A percentile compares a stretch with the other conserved stretches of the same genome.
phyloP scores from a whole-genome alignment of 1,140 invertebrate genomes.

The Diorhabda elongata region DNA sequence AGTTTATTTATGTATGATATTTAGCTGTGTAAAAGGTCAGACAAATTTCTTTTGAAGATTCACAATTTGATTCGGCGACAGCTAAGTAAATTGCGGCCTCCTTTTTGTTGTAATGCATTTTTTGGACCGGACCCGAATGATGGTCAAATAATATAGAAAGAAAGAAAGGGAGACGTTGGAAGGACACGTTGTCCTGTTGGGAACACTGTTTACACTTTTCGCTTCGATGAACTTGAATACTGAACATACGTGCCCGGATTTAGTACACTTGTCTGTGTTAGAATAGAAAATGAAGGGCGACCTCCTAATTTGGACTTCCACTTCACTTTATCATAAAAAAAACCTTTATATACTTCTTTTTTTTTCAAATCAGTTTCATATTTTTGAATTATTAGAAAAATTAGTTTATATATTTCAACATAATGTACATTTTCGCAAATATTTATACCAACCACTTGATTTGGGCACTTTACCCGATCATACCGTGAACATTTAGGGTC shows the following conservation, averaged over 20 bases:
- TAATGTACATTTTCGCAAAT: too few relatives aligned
- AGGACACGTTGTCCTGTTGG: neutral
- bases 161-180: slow-evolving; percentile 1
- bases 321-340: too few relatives aligned
- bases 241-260: slow-evolving; percentile 16
- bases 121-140: slow-evolving; percentile 4
- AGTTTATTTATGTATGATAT: neutral
- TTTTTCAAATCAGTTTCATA: too few relatives aligned
- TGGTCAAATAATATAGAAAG: slow-evolving; percentile 1
- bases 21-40: slow-evolving; percentile 3
- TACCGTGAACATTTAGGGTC: too few relatives aligned
- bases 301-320: too few relatives aligned
- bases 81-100: slow-evolving; percentile 45
- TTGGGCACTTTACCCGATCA: too few relatives aligned
- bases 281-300: neutral
- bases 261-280: slow-evolving; percentile 17
- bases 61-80: slow-evolving; percentile 41
- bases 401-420: too few relatives aligned
- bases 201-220: slow-evolving; percentile 16
- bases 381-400: too few relatives aligned
- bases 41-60: slow-evolving; percentile 42
- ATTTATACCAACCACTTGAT: too few relatives aligned
- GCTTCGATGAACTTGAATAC: slow-evolving; percentile 9
- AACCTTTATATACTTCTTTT: too few relatives aligned
- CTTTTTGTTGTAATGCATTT: slow-evolving; percentile 14